Conservation (phyloP, 2,113 vertebrate species). For the Oriolus oriolus region DNA sequence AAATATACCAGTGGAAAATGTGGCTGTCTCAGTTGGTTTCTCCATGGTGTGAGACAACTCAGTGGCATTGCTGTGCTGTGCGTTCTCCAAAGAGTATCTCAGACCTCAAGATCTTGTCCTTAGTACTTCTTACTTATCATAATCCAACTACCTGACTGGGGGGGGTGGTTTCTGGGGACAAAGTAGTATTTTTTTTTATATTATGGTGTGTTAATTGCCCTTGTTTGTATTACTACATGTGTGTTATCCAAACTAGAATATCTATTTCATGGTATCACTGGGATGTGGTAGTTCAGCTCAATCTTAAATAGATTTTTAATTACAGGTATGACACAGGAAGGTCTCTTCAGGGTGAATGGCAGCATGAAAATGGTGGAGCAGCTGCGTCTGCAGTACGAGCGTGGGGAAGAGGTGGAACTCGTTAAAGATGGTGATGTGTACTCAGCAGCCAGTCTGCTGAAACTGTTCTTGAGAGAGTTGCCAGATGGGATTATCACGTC, state of each 20-base stretch:
- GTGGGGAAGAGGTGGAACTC: slow-evolving; percentile 74
- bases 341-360: slow-evolving; percentile 90
- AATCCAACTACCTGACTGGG: background rate
- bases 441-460: slow-evolving; percentile 87
- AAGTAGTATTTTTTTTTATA: background rate
- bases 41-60: background rate
- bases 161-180: background rate
- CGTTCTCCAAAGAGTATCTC: background rate
- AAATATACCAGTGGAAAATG: background rate
- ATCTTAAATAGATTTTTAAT: background rate
- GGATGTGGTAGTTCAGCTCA: background rate
- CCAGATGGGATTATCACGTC: slow-evolving; percentile 81
- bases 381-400: slow-evolving; percentile 80
- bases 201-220: background rate
- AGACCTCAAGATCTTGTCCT: background rate
- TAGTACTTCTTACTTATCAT: background rate
- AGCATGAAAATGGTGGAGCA: slow-evolving; percentile 82
- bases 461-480: slow-evolving; percentile 86
- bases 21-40: background rate
- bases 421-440: slow-evolving; percentile 74
- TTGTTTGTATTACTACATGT: background rate
- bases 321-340: slow-evolving; percentile 87
- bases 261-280: background rate
- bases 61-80: background rate
- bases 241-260: background rate